Conservation (phyloP, 2,113 vertebrate species). For the Andinoacara biseriatus region DNA sequence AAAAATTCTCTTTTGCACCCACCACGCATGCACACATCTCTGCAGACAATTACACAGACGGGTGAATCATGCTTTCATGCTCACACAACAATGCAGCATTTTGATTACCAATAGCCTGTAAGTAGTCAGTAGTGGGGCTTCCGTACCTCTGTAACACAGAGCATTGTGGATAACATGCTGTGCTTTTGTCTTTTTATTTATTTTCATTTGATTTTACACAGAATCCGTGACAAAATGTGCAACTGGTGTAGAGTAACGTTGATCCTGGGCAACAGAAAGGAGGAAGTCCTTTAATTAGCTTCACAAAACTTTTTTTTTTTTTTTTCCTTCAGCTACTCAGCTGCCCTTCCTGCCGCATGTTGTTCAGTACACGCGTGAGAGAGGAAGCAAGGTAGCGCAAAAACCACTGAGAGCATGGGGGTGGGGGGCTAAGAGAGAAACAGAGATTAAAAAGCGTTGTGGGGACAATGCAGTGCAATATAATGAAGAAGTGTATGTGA, state of each 20-base stretch:
- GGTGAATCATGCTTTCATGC: not conserved
- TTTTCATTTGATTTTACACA: too few species aligned
- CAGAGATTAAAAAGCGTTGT: not conserved
- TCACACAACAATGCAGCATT: not conserved
- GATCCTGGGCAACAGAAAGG: not conserved
- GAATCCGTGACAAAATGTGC: not conserved
- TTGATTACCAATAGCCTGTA: not conserved
- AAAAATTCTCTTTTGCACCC: not conserved
- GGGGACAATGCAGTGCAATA: not conserved
- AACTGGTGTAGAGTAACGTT: not conserved
- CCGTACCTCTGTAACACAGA: too few species aligned
- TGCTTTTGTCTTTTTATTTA: too few species aligned
- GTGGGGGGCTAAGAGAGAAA: not conserved
- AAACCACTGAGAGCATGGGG: not conserved
- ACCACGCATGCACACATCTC: not conserved
- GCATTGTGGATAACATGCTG: too few species aligned
- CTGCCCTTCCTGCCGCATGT: not conserved
- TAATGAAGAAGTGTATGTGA: not conserved
- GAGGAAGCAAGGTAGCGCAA: not conserved
- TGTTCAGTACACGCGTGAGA: not conserved
- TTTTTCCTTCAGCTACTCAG: not conserved
- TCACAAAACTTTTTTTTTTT: not conserved
- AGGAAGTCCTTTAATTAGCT: not conserved
- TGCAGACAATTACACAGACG: not conserved
- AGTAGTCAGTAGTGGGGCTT: too few species aligned